Evolutionary conservation across 2,888 invertebrate genomes (phyloP), one percentile per base, ranked within the genome.

Genomic region (Oligia latruncula): DNA sequence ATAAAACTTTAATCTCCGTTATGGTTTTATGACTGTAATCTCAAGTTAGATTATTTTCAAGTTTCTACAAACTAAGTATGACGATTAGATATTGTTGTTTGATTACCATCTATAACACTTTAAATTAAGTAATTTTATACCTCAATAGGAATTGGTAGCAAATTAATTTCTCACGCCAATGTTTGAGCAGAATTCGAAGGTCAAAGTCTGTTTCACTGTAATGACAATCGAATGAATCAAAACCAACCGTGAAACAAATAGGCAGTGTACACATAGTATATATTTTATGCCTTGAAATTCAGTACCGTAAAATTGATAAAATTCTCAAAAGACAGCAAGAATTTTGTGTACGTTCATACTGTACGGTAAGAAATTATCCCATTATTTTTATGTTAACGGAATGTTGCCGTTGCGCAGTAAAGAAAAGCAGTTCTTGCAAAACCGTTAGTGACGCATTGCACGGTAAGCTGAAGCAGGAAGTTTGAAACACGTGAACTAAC

Each of bases 371-470:
- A 77, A 83, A 85, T 84, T 85, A 86, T 85, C 77, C 83, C 82
- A 88, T 88, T 83, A 89, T 89, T 87, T 88, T 88, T 85, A 87
- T 83, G 78, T 74, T 91, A 92, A 91, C 90, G 91, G 91, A 88
- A 89, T 86, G 80, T 87, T 88, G 88, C 86, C 86, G 86, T 88
- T 89, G 87, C 88, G 87, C 83, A 84, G 88, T 89, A 86, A 90
- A 90, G 90, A 90, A 90, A 91, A 91, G 90, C 87, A 88, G 89
- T 90, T 92, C 90, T 90, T 90, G 89, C 89, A 87, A 90, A 92
- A 93, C 94, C 93, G 93, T 93, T 95, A 94, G 86, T 92, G 91
- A 90, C 89, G 90, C 92, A 92, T 92, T 87, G 90, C 90, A 88
- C 81, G 88, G 88, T 84, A 86, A 88, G 84, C 89, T 88, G 83